phyloP scores from a whole-genome alignment of 2,113 vertebrate genomes.

The Entosphenus tridentatus region DNA sequence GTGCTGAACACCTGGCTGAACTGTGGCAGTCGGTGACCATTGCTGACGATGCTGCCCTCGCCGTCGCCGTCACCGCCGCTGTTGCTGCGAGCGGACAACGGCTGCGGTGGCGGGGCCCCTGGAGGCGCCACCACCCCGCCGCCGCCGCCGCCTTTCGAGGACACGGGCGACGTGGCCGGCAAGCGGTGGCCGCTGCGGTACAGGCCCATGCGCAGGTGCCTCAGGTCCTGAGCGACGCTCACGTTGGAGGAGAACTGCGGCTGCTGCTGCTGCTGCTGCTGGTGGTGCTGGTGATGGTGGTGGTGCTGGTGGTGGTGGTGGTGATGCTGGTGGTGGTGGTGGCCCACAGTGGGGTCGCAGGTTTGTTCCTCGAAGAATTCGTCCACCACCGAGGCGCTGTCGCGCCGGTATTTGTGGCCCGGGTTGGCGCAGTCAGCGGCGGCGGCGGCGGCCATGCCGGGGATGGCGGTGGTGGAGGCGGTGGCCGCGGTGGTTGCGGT shows the following conservation, averaged over 20 bases:
- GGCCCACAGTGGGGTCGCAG: too few species aligned
- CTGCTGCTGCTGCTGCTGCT: not conserved
- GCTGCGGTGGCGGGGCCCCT: constrained; percentile 15
- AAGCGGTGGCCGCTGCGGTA: constrained; percentile 47
- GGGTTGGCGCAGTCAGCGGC: constrained; percentile 14
- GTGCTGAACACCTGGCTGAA: constrained; percentile 55
- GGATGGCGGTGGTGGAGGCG: constrained; percentile 22
- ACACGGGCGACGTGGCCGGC: constrained; percentile 38
- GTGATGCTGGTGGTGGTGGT: too few species aligned
- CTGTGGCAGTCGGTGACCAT: constrained; percentile 28
- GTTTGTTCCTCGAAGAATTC: constrained; percentile 64
- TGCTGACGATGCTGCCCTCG: not conserved
- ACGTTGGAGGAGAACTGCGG: constrained; percentile 83
- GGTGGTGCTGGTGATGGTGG: too few species aligned
- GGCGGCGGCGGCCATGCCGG: constrained; percentile 14
- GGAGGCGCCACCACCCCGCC: constrained; percentile 34
- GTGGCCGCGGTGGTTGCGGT: constrained; percentile 11
- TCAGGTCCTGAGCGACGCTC: constrained; percentile 67
- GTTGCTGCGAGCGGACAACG: too few species aligned
- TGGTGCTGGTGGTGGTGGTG: too few species aligned
- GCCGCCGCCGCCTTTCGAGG: constrained; percentile 34
- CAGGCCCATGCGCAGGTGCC: constrained; percentile 56
- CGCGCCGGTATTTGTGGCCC: constrained; percentile 49
- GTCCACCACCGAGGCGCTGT: constrained; percentile 44
- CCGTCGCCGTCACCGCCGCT: too few species aligned